Conservation (phyloP, 2,113 vertebrate genomes). For the Lophochroa leadbeateri region DNA sequence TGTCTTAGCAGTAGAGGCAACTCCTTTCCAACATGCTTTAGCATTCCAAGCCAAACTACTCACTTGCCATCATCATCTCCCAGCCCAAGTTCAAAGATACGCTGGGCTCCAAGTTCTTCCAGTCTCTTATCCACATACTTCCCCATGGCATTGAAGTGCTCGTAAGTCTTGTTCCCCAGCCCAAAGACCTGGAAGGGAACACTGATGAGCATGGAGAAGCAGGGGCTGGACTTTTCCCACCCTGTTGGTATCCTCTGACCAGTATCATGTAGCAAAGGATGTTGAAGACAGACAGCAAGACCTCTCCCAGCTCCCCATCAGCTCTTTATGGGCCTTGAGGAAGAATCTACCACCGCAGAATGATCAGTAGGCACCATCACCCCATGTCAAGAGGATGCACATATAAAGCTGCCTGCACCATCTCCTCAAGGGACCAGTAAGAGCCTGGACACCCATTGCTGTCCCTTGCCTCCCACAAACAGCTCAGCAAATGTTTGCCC, state of each 20-base stretch:
- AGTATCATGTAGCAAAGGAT: background rate
- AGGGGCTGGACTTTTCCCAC: background rate
- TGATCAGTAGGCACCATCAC: background rate
- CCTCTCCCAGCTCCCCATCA: background rate
- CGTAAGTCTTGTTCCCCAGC: conserved; percentile 96
- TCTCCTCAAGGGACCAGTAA: background rate
- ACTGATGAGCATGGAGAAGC: background rate
- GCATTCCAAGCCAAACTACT: conserved; percentile 66
- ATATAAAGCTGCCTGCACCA: background rate
- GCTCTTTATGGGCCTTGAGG: background rate
- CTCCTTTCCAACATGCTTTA: background rate
- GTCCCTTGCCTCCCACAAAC: background rate
- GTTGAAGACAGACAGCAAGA: background rate
- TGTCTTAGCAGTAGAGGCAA: background rate
- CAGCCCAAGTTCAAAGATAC: conserved; percentile 92
- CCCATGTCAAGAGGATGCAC: background rate
- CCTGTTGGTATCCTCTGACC: background rate
- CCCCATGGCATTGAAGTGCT: conserved; percentile 98
- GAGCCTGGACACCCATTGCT: background rate
- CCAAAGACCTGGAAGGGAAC: conserved; percentile 85
- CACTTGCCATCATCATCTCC: conserved; percentile 96
- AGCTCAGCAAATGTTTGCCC: background rate
- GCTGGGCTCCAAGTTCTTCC: conserved; percentile 88
- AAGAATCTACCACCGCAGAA: background rate
- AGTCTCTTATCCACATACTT: conserved; percentile 94